phyloP scores from a whole-genome alignment of 2,888 invertebrate species.

The Congeria kusceri region DNA sequence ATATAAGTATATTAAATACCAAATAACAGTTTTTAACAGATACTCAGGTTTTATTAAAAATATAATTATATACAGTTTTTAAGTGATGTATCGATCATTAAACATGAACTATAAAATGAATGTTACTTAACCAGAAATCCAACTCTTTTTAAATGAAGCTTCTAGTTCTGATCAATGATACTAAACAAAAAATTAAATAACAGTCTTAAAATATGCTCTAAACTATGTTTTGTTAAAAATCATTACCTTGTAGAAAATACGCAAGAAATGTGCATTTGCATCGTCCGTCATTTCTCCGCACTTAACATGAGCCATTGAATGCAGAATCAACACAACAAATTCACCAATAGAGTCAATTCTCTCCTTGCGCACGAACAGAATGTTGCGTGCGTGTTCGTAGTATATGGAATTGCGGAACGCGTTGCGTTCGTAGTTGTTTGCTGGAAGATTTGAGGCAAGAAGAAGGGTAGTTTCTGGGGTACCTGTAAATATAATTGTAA shows the following conservation, averaged over 20 bases:
- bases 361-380: constrained; percentile 82
- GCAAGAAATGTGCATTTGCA: constrained; percentile 79
- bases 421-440: constrained; percentile 81
- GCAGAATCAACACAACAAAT: constrained; percentile 83
- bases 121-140: no score
- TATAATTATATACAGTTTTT: no score
- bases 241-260: constrained; percentile 82
- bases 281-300: constrained; percentile 82
- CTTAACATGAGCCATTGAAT: constrained; percentile 83
- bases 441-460: constrained; percentile 82
- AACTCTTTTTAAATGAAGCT: no score
- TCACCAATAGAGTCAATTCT: constrained; percentile 84
- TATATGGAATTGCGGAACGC: constrained; percentile 81
- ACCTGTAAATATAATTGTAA: constrained; percentile 40
- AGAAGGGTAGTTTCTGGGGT: constrained; percentile 81
- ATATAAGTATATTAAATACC: no score
- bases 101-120: no score
- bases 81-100: no score
- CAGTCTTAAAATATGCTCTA: no score
- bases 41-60: no score
- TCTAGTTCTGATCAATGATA: no score
- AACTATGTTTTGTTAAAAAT: no score
- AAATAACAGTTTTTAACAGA: no score
- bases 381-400: constrained; percentile 79
- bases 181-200: no score